phyloP scores from a whole-genome alignment of 2,888 invertebrate species.

The Latrodectus elegans region DNA sequence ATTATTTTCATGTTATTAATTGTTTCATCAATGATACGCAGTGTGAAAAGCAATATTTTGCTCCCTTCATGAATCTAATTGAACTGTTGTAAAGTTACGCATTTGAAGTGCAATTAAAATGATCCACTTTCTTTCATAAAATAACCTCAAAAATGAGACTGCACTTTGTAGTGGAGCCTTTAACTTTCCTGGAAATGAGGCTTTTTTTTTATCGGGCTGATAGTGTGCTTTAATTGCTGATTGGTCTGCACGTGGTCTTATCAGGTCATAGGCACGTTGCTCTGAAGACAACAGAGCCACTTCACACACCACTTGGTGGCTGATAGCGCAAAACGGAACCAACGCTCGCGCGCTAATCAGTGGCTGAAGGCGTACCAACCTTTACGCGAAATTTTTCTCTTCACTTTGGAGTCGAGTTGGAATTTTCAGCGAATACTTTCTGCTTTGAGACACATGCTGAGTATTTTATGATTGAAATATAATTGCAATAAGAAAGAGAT shows the following conservation, averaged over 20 bases:
- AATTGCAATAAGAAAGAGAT: too few species aligned
- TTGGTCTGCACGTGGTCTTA: constrained; percentile 62
- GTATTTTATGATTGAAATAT: too few species aligned
- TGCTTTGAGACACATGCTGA: too few species aligned
- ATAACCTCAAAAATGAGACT: constrained; percentile 49
- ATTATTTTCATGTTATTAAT: too few species aligned
- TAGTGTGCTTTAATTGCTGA: constrained; percentile 52
- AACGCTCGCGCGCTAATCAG: background rate
- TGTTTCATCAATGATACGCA: too few species aligned
- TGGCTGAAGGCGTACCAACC: background rate
- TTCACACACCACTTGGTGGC: constrained; percentile 57
- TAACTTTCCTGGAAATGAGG: constrained; percentile 27
- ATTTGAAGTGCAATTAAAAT: too few species aligned
- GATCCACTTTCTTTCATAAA: background rate
- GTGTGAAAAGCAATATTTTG: too few species aligned
- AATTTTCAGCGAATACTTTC: too few species aligned
- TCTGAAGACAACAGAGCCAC: constrained; percentile 40
- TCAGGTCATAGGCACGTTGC: constrained; percentile 62
- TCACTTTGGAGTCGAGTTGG: too few species aligned
- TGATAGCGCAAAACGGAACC: constrained; percentile 55
- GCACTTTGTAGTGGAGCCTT: constrained; percentile 23
- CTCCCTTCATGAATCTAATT: too few species aligned
- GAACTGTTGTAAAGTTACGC: too few species aligned
- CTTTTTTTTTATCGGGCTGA: constrained; percentile 15
- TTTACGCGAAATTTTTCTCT: too few species aligned